Evolutionary conservation across 2,888 invertebrate species (phyloP).

Genomic region (Rhabditophanes sp.): DNA sequence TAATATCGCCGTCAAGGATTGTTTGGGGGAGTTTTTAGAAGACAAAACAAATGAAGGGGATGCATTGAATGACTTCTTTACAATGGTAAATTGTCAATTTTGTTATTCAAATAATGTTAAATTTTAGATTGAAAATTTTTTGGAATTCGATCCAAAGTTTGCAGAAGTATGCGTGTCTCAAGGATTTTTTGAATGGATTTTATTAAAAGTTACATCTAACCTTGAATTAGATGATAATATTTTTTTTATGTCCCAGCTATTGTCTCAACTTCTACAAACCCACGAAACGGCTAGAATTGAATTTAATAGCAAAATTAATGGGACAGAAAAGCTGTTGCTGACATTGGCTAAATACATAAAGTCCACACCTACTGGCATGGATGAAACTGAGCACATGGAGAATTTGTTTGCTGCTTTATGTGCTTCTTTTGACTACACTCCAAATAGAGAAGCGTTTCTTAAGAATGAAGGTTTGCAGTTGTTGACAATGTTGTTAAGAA

Average conservation of each 20-base stretch:
- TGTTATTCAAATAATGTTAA: conserved; percentile 4
- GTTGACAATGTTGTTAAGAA: conserved; percentile 90
- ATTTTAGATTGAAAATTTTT: conserved; percentile 11
- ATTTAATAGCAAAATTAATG: conserved; percentile 55
- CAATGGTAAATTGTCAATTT: background rate
- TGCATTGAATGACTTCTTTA: conserved; percentile 1
- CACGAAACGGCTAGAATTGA: conserved; percentile 53
- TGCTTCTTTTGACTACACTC: conserved; percentile 69
- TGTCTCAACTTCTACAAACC: conserved; percentile 82
- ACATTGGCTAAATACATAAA: conserved; percentile 4
- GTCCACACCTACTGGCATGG: conserved; percentile 47
- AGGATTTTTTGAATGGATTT: conserved; percentile 56
- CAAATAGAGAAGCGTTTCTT: conserved; percentile 73
- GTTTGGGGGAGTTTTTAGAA: conserved; percentile 54
- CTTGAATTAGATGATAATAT: conserved; percentile 33
- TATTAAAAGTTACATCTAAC: conserved; percentile 58
- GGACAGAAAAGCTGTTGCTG: conserved; percentile 83
- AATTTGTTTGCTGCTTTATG: conserved; percentile 90
- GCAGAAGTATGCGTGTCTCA: conserved; percentile 24
- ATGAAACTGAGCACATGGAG: conserved; percentile 96
- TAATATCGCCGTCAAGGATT: conserved; percentile 77
- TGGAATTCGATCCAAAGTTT: conserved; percentile 71
- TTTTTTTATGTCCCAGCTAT: conserved; percentile 73
- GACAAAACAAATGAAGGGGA: too few relatives aligned
- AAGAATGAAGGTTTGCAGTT: conserved; percentile 91